phyloP scores from a whole-genome alignment of 2,113 vertebrate genomes.

The Syngnathus typhle region DNA sequence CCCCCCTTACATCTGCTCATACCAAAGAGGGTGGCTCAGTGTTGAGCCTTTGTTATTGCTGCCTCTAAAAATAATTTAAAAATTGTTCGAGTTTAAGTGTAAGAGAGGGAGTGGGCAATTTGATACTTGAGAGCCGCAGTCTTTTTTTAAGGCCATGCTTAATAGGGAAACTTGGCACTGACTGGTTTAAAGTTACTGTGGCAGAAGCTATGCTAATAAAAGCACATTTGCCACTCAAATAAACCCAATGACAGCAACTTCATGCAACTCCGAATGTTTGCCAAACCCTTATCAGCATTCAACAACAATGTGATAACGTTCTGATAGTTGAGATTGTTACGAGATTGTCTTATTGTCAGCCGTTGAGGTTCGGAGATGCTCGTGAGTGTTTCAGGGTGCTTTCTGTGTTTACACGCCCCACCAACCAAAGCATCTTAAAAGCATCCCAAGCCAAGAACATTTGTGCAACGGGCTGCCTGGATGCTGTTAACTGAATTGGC shows the following conservation, averaged over 20 bases:
- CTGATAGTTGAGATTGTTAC: constrained; percentile 52
- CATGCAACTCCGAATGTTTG: constrained; percentile 22
- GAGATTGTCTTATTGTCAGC: constrained; percentile 57
- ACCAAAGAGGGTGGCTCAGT: background rate
- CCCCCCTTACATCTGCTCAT: background rate
- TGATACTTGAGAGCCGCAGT: background rate
- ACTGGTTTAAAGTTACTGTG: background rate
- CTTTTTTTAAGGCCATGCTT: too few species aligned
- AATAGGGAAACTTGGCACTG: background rate
- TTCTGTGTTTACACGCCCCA: constrained; percentile 4
- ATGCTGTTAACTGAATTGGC: constrained; percentile 13
- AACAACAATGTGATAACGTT: constrained; percentile 54
- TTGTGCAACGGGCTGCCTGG: constrained; percentile 17
- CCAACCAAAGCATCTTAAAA: constrained; percentile 2
- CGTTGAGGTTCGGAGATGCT: constrained; percentile 60
- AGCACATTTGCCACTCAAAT: background rate
- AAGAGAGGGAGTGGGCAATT: background rate
- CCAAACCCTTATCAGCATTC: constrained; percentile 38
- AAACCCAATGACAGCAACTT: background rate
- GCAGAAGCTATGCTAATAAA: background rate
- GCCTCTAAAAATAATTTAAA: constrained; percentile 2
- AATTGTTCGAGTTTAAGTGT: background rate
- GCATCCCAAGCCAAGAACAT: constrained; percentile 35
- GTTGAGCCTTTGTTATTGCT: background rate
- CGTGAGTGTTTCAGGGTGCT: constrained; percentile 22